phyloP scores from a whole-genome alignment of 2,113 vertebrate species.

The Corapipo altera region DNA sequence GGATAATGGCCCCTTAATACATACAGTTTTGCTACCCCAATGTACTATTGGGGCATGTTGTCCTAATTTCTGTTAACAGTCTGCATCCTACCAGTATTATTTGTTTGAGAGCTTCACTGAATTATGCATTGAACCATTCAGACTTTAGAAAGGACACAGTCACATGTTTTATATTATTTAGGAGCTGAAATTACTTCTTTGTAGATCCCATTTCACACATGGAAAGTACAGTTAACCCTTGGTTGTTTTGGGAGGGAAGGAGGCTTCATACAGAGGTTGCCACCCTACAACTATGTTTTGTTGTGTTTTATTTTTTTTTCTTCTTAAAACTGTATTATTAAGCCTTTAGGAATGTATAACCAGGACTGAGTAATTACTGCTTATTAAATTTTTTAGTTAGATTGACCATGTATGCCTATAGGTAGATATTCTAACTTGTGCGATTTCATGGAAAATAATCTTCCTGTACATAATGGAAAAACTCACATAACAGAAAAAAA shows the following conservation, averaged over 20 bases:
- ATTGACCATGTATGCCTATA: slow-evolving; percentile 65
- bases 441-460: slow-evolving; percentile 69
- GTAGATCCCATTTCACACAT: slow-evolving; percentile 48
- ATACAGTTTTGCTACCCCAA: not conserved
- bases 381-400: slow-evolving; percentile 74
- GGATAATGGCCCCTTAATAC: not conserved
- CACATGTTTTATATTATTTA: slow-evolving; percentile 27
- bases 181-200: slow-evolving; percentile 56
- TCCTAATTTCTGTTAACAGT: slow-evolving; percentile 57
- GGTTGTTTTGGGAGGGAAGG: slow-evolving; percentile 39
- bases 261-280: slow-evolving; percentile 65
- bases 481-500: not conserved
- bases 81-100: slow-evolving; percentile 70
- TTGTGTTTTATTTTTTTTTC: slow-evolving; percentile 14
- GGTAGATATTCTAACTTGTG: slow-evolving; percentile 63
- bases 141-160: slow-evolving; percentile 29
- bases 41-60: slow-evolving; percentile 43
- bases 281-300: slow-evolving; percentile 46
- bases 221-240: slow-evolving; percentile 42
- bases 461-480: slow-evolving; percentile 71
- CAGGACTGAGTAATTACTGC: slow-evolving; percentile 72
- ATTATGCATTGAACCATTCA: not conserved
- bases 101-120: slow-evolving; percentile 57
- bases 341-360: slow-evolving; percentile 76
- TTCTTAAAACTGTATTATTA: slow-evolving; percentile 68